phyloP scores from a whole-genome alignment of 1,140 invertebrate species.

The Cydia pomonella region DNA sequence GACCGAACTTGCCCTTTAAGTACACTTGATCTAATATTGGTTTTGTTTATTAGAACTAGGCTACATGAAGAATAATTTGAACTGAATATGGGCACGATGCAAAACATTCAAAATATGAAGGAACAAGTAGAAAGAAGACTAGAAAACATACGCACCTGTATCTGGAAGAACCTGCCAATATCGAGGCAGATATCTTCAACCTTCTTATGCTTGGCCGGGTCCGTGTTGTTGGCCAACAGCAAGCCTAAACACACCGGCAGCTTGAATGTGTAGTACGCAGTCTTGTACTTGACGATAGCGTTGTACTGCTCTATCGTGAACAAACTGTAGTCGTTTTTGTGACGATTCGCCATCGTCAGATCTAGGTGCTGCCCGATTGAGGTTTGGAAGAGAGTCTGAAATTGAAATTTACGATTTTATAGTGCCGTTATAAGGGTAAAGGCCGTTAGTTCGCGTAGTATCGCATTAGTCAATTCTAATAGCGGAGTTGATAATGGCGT shows the following conservation, averaged over 20 bases:
- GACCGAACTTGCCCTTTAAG: no score
- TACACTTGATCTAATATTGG: no score
- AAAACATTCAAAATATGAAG: no score
- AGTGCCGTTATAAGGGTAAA: background rate
- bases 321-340: constrained; percentile 82
- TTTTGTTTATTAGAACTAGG: no score
- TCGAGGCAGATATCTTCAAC: constrained; percentile 89
- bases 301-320: constrained; percentile 91
- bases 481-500: no score
- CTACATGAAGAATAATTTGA: no score
- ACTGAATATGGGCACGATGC: no score
- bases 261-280: constrained; percentile 93
- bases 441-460: no score
- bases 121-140: background rate
- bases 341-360: constrained; percentile 80
- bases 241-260: constrained; percentile 91
- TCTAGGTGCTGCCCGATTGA: constrained; percentile 87
- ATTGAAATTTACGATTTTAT: constrained; percentile 27
- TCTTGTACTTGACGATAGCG: constrained; percentile 95
- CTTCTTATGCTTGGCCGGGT: constrained; percentile 85
- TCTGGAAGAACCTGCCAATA: constrained; percentile 95
- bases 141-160: constrained; percentile 83
- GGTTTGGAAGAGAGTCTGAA: constrained; percentile 83
- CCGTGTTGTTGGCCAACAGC: constrained; percentile 87
- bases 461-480: no score